Percentiles rank a stretch among this genome's conserved stretches.
Evolutionary conservation across 2,797 vertebrate species (phyloP).

Genomic region (Sciurus vulgaris): DNA sequence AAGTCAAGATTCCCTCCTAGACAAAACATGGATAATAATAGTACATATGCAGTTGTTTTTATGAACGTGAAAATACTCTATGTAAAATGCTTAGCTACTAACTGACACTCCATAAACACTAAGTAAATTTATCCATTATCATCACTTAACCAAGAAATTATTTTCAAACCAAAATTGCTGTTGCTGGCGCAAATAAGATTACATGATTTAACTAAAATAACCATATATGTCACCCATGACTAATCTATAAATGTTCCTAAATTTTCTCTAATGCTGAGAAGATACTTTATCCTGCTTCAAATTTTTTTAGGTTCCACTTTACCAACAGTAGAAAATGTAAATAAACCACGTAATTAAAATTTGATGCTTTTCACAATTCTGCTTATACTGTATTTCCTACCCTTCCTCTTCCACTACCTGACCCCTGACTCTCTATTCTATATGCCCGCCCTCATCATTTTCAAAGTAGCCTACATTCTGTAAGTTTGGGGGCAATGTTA

Average conservation of each 20-base stretch:
- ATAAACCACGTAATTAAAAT: not conserved
- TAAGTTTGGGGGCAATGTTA: not conserved
- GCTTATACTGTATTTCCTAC: not conserved
- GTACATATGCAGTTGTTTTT: not conserved
- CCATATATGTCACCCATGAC: not conserved
- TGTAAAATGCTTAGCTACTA: not conserved
- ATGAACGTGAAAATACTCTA: not conserved
- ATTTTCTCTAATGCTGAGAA: not conserved
- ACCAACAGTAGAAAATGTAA: constrained; percentile 1
- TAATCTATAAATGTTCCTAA: not conserved
- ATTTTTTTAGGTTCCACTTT: not conserved
- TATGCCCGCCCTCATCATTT: not conserved
- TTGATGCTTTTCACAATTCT: not conserved
- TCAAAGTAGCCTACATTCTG: not conserved
- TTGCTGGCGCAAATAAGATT: not conserved
- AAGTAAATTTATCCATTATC: not conserved
- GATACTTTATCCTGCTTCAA: constrained; percentile 31
- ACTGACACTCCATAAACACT: not conserved
- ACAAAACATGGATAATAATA: not conserved
- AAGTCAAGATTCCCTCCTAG: not conserved
- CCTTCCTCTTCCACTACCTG: not conserved
- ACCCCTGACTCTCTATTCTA: not conserved
- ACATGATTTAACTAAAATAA: not conserved
- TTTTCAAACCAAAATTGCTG: not conserved
- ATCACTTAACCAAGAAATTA: not conserved